Evolutionary conservation across 2,888 invertebrate genomes (phyloP), one percentile per base, ranked within the genome.

Genomic region (Hypselothyrea guttata): DNA sequence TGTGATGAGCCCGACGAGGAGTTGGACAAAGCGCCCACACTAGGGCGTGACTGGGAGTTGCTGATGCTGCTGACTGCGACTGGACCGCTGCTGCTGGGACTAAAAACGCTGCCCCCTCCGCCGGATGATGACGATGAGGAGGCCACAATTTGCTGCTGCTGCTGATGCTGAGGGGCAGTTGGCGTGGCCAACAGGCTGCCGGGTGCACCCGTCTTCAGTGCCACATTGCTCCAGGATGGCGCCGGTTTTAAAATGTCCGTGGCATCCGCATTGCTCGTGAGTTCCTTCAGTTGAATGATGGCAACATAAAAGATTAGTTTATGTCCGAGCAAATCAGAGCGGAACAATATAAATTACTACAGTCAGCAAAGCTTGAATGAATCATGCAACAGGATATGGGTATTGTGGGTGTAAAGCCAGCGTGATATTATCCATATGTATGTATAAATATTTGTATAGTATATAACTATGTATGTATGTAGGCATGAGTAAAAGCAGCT

Each of bases 211-310:
- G 84, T 65, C 47, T 84, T 87, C 27, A 88, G 65, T 76, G 90
- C 77, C 71, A 91, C 86, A 69, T 90, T 89, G 47, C 90, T 87
- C 92, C 92, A 92, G 1, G 92, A 92, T n/a, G 92, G 92, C 33
- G 92, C 91, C 1, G 92, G 91, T 78, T 92, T 92, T 71, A 91
- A 84, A 66, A 91, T 74, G 70, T 90, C 90, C 60, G 87, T 73
- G 58, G 85, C 68, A 59, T 89, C 89, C 66, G 87, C 82, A 73
- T 82, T 88, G 73, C 78, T 87, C 72, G 86, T 87, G 68, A 90
- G 84, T 77, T 90, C 90, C 90, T 90, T 79, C 0, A 42, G 34
- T 11, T 33, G 12, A n/a, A 13, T 28, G 18, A 13, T 5, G n/a
- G 4, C 2, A 22, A 9, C 5, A 9, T 0, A 33, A 38, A 18